Percentiles rank a stretch among this genome's conserved stretches.
These are phyloP conservation scores for Lagopus leucura DNA, from an alignment of 2,113 vertebrate genomes.

Conservation along the genomic window DNA sequence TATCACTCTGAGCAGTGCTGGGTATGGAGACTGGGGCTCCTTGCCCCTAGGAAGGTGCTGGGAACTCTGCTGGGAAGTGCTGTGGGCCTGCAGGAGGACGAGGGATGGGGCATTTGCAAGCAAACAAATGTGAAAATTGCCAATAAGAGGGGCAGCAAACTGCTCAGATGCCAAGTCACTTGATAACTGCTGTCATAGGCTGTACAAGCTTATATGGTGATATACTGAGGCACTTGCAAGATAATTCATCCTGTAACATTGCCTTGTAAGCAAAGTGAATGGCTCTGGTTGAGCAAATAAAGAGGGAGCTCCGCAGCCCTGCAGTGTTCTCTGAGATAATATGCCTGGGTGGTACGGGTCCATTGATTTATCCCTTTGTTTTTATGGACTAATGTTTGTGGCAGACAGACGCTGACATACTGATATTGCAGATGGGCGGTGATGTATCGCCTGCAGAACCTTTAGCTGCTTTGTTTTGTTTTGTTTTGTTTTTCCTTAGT, in stretches of 20 bases:
- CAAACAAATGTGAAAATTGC: not conserved
- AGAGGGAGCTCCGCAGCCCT: not conserved
- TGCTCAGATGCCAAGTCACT: not conserved
- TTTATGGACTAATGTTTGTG: not conserved
- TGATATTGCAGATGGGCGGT: not conserved
- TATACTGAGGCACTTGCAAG: not conserved
- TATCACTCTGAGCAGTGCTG: not conserved
- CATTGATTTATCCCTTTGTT: slow-evolving; percentile 49
- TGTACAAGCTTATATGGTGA: not conserved
- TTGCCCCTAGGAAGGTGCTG: not conserved
- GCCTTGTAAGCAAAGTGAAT: not conserved
- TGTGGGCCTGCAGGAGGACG: not conserved
- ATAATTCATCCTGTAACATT: not conserved
- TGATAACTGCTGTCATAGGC: not conserved
- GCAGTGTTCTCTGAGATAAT: slow-evolving; percentile 23
- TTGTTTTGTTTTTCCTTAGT: not conserved
- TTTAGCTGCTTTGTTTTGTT: not conserved
- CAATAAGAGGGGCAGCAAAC: not conserved
- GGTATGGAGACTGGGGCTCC: not conserved
- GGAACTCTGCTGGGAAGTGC: not conserved
- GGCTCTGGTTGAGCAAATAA: not conserved
- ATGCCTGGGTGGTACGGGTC: not conserved
- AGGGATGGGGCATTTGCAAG: not conserved
- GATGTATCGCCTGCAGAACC: not conserved
- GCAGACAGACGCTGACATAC: slow-evolving; percentile 8